Conservation (phyloP, 2,113 vertebrate genomes). For the Ramphastos sulfuratus region DNA sequence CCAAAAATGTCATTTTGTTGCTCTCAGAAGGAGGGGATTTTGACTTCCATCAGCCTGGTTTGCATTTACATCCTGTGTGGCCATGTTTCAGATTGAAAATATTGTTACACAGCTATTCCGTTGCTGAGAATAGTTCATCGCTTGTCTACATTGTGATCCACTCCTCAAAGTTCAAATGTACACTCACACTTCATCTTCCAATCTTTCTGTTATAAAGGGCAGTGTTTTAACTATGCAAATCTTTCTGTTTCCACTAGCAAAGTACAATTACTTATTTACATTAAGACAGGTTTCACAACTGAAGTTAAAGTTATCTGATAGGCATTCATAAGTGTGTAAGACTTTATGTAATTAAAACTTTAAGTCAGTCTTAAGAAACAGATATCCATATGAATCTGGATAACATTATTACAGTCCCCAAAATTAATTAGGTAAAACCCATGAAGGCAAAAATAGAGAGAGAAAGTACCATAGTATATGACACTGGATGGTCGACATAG, state of each 20-base stretch:
- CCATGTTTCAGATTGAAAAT: neutral
- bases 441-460: neutral
- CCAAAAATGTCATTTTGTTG: neutral
- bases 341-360: neutral
- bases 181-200: neutral
- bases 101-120: neutral
- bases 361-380: neutral
- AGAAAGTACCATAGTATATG: neutral
- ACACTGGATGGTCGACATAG: neutral
- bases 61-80: neutral
- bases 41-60: neutral
- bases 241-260: neutral
- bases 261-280: neutral
- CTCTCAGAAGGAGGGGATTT: neutral
- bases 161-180: neutral
- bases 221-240: neutral
- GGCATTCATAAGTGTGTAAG: neutral
- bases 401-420: neutral
- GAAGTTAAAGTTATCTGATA: neutral
- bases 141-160: neutral
- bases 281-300: neutral
- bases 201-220: neutral
- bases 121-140: neutral
- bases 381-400: neutral
- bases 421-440: neutral